Conservation (phyloP, 2,113 vertebrate genomes). For the Neolamprologus falcicula region DNA sequence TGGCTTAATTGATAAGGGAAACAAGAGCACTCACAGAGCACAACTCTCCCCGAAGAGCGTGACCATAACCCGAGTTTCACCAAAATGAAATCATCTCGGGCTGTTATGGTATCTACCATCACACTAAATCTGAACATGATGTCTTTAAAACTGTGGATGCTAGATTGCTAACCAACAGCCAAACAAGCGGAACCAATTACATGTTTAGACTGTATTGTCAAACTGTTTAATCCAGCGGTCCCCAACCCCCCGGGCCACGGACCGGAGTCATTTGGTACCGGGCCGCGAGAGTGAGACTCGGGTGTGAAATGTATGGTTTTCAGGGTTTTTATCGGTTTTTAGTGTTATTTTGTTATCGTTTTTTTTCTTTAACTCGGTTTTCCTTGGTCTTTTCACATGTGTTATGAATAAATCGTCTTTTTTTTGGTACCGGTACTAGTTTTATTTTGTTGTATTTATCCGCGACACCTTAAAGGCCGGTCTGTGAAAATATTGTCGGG, state of each 20-base stretch:
- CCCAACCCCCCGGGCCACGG: neutral
- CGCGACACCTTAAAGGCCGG: neutral
- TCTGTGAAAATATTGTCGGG: rapidly evolving
- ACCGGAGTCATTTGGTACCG: neutral
- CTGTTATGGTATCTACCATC: neutral
- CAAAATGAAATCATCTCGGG: neutral
- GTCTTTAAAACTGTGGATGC: neutral
- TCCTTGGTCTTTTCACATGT: no score
- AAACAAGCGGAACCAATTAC: neutral
- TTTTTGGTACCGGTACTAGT: neutral
- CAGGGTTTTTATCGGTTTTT: neutral
- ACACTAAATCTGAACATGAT: neutral
- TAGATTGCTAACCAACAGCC: neutral
- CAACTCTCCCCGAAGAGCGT: neutral
- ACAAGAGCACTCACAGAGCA: neutral
- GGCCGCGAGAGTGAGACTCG: neutral
- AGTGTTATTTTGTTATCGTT: no score
- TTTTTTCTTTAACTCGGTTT: no score
- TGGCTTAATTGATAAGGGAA: neutral
- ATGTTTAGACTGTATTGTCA: neutral
- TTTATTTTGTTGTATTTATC: neutral
- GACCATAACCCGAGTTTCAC: neutral
- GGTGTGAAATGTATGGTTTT: neutral
- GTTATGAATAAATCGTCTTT: no score
- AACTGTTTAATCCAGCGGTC: neutral